phyloP scores from a whole-genome alignment of 2,888 invertebrate genomes.

The Acrobeloides nanus region DNA sequence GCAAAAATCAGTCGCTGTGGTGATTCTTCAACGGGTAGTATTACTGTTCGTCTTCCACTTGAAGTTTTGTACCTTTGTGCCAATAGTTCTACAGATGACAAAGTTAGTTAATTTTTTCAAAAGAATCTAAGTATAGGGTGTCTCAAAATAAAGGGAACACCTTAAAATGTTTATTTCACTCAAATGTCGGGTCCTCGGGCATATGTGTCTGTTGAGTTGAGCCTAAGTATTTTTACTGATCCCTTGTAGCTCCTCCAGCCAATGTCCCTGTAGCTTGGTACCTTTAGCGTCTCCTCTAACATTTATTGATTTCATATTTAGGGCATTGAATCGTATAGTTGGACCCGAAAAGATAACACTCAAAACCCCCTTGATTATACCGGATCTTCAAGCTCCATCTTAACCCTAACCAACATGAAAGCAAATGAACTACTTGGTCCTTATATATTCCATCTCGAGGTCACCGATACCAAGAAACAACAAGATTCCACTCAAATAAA shows the following conservation, averaged over 20 bases:
- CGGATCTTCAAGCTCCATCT: constrained; percentile 18
- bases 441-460: constrained; percentile 23
- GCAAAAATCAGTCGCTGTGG: constrained; percentile 20
- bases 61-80: constrained; percentile 21
- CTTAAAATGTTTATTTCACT: no score
- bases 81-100: constrained; percentile 21
- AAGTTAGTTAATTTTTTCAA: no score
- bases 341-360: constrained; percentile 20
- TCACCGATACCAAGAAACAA: constrained; percentile 20
- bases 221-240: no score
- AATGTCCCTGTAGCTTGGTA: no score
- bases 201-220: no score
- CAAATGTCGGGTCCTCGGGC: no score
- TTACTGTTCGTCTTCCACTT: constrained; percentile 21
- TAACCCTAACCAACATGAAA: constrained; percentile 21
- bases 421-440: constrained; percentile 23
- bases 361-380: constrained; percentile 13
- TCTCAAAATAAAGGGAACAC: no score
- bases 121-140: no score
- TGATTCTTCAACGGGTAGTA: constrained; percentile 13
- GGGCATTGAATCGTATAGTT: constrained; percentile 20
- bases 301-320: constrained; percentile 10
- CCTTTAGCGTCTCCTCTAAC: no score
- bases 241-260: no score
- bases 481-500: constrained; percentile 17